Conservation (phyloP, 2,797 vertebrate species). For the Peromyscus attwateri region DNA sequence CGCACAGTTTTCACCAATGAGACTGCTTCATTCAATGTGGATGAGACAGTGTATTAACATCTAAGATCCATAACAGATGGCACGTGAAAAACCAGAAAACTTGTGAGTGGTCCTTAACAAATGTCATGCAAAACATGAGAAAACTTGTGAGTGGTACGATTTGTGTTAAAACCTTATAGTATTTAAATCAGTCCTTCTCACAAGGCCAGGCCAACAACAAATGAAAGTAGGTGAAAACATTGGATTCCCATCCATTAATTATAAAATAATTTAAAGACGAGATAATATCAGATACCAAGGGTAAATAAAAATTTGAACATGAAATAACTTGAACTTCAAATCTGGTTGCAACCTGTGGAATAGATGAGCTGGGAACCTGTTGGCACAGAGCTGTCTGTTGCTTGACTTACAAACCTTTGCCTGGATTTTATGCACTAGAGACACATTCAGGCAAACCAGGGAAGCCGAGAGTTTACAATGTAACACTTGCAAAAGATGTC, state of each 20-base stretch:
- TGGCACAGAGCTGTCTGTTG: not conserved
- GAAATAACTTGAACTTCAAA: slow-evolving; percentile 58
- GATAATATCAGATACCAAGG: not conserved
- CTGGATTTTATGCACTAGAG: slow-evolving; percentile 42
- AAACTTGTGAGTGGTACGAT: no score
- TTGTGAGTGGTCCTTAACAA: no score
- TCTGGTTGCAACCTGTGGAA: slow-evolving; percentile 5
- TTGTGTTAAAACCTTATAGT: not conserved
- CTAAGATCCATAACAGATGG: no score
- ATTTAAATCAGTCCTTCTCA: slow-evolving; percentile 2
- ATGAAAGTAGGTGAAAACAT: not conserved
- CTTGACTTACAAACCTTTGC: slow-evolving; percentile 55
- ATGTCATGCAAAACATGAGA: no score
- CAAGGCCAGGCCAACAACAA: not conserved
- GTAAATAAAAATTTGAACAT: slow-evolving; percentile 51
- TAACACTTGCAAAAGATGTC: slow-evolving; percentile 69
- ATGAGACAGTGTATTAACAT: no score
- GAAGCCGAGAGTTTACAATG: slow-evolving; percentile 66
- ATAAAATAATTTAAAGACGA: slow-evolving; percentile 39
- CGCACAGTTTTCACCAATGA: no score
- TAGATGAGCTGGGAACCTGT: not conserved
- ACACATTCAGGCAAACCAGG: slow-evolving; percentile 48
- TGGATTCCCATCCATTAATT: not conserved
- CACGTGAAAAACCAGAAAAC: no score
- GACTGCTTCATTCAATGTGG: no score